Evolutionary conservation across 2,113 vertebrate species (phyloP), one percentile per base, ranked within the genome.

Genomic region (Pelmatolapia mariae): DNA sequence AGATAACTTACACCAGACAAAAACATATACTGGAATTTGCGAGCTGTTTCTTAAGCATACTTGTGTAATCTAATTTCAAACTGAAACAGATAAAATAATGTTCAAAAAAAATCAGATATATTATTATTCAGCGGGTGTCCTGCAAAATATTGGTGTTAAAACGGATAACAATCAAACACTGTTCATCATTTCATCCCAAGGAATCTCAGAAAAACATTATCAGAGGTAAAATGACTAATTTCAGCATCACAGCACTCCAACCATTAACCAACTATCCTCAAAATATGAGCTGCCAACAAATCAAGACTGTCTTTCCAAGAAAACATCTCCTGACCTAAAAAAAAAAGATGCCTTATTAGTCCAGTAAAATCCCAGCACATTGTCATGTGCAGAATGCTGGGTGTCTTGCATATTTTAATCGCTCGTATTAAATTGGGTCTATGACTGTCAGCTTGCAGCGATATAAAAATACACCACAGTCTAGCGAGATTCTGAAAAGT

Each of bases 361-460:
- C 45, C 76, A 59, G 76, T 57, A 52, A 89, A 90, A 76, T 54
- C 36, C 76, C 82, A 81, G 52, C 85, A 73, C 79, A 91, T 54
- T 63, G 61, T 85, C 82, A 86, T 76, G 36, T 82, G 85, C 81
- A 61, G 50, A 83, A 84, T 87, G 54, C 53, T 85, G 73, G 82
- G 89, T 26, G 59, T 50, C 50, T 81, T 81, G 11, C 81, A 81
- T 36, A 76, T 68, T 92, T 94, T 87, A 87, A 87, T 94, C 86
- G 33, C 71, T 53, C 8, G 5, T 54, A 79, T 82, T 78, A 88
- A 93, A 87, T 63, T 5, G 36, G 36, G 52, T 85, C 63, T 90
- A 29, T 91, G 78, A 91, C 83, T 88, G 82, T 90, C 87, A 86
- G 83, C 89, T 91, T 80, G 78, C 56, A 89, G 84, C 81, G 13